Conservation (phyloP, 2,797 vertebrate genomes). For the Epinephelus malabaricus region DNA sequence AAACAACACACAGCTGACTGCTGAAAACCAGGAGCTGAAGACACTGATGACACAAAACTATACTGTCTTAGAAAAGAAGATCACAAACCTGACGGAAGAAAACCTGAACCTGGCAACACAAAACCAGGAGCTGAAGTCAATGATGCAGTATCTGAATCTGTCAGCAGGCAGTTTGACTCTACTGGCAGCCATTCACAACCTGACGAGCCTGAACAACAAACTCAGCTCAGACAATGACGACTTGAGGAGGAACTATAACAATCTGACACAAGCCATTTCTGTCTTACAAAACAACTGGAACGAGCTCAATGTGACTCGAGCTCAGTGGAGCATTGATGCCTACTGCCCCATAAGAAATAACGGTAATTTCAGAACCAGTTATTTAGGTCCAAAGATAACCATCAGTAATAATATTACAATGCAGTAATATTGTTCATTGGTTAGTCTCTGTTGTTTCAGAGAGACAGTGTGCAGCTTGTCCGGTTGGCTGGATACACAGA, state of each 20-base stretch:
- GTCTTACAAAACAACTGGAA: slow-evolving; percentile 15
- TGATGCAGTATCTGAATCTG: too few relatives aligned
- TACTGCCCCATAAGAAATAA: slow-evolving; percentile 44
- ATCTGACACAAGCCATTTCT: not conserved
- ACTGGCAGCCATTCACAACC: not conserved
- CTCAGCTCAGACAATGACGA: slow-evolving; percentile 1
- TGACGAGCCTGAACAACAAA: not conserved
- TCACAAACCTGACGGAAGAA: not conserved
- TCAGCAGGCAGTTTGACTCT: not conserved
- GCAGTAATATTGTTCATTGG: not conserved
- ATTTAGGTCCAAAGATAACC: not conserved
- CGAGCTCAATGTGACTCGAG: not conserved
- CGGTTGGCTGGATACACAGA: accelerated
- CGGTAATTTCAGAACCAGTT: not conserved
- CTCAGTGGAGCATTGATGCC: slow-evolving; percentile 43
- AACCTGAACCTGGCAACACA: not conserved
- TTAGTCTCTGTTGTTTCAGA: slow-evolving; percentile 37
- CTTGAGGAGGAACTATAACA: not conserved
- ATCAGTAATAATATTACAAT: not conserved
- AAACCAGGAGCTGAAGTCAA: slow-evolving; percentile 1
- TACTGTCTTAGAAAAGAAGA: slow-evolving; percentile 11
- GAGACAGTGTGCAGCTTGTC: slow-evolving; percentile 58
- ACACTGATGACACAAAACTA: slow-evolving; percentile 16
- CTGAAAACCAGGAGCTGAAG: too few relatives aligned
- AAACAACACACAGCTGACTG: too few relatives aligned